Base-by-base conservation (phyloP, 2,888 invertebrate species). In the Chesias legatella region DNA sequence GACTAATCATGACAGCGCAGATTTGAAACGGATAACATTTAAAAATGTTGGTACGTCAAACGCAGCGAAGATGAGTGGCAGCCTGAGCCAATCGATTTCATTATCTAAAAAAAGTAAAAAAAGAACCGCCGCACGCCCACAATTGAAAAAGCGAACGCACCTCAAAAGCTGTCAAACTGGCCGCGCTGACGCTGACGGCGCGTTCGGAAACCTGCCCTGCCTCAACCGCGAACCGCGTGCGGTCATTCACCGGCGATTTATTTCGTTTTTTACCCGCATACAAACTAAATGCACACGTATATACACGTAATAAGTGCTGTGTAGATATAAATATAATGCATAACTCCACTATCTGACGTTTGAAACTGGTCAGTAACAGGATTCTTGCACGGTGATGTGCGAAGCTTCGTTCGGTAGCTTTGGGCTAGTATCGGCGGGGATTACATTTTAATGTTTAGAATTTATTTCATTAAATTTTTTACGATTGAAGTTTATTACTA, bases 111-210 rank as follows among this genome's bases (percentile, higher is more conserved):
- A 66, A 71, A 66, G 63, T 66, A 63, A 67, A 56, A 50, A 58
- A n/a, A n/a, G n/a, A n/a, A n/a, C n/a, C n/a, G 43, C 50, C 54
- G 60, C 57, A 67, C 72, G 68, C 71, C 74, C 70, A 79, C 81
- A 79, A 77, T 79, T 83, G 79, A 81, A 82, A 86, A 85, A 77
- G 77, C 68, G 82, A 81, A 78, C 77, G 76, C 73, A 62, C 73
- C 79, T 84, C 79, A 83, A 82, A 82, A 83, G 83, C 84, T 83
- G 86, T 85, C 85, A 82, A 82, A 81, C 86, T 77, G 78, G 78
- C 74, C 74, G 73, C 37, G 46, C 62, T 58, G 58, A 57, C 37
- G 46, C 62, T 58, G 58, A 57, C 59, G 50, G 41, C 41, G 43
- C 59, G 63, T 60, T 56, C 65, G 56, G 53, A 63, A 75, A 73